A percentile compares a stretch with the other conserved stretches of the same genome.
Evolutionary conservation across 1,140 invertebrate genomes (phyloP).

Genomic region (Anastatus disparis): DNA sequence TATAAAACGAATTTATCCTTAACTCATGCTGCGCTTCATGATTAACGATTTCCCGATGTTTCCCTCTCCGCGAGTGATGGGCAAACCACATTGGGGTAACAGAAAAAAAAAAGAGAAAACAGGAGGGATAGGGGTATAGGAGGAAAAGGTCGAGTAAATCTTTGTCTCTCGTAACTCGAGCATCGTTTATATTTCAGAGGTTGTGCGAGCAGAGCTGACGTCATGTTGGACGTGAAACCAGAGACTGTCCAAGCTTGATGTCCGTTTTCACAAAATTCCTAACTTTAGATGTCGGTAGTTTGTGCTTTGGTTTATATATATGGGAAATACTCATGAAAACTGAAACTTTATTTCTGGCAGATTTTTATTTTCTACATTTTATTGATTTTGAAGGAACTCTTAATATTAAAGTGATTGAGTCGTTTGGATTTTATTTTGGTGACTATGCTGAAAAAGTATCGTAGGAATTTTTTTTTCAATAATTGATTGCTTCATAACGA

Average conservation of each 20-base stretch:
- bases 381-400: no score
- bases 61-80: not conserved
- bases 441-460: no score
- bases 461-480: no score
- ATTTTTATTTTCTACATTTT: no score
- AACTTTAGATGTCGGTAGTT: not conserved
- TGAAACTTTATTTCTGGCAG: no score
- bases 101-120: not conserved
- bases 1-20: not conserved
- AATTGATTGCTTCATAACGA: no score
- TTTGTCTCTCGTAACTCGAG: conserved; percentile 43
- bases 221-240: not conserved
- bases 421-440: no score
- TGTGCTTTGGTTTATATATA: not conserved
- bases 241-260: not conserved
- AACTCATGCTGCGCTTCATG: not conserved
- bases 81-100: not conserved
- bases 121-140: not conserved
- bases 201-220: not conserved
- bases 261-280: conserved; percentile 1
- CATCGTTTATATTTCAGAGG: conserved; percentile 20
- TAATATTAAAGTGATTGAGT: no score
- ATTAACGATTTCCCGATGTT: conserved; percentile 22
- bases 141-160: conserved; percentile 47
- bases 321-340: conserved; percentile 6